Evolutionary conservation across 2,113 vertebrate species (phyloP), one percentile per base, ranked within the genome.

Genomic region (Hucho hucho): DNA sequence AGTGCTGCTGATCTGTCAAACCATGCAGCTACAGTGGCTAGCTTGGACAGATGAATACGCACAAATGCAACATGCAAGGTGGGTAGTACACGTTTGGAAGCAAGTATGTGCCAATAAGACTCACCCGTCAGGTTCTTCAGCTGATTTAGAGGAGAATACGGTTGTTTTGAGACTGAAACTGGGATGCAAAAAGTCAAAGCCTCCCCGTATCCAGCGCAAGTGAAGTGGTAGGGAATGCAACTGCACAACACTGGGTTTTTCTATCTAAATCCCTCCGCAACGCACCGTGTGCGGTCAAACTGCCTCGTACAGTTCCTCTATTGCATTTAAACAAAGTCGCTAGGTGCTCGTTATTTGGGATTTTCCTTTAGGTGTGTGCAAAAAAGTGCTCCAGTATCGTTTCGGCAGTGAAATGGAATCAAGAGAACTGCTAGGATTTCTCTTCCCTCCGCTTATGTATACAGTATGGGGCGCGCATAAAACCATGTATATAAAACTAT

Each of bases 361-460:
- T 58, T 64, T 61, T 47, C 20, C 66, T 70, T 66, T 24, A 25
- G 69, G 53, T 61, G 63, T 70, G 75, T n/a, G 68, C 29, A 49
- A 68, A 67, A 75, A 80, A 85, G 88, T 82, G 72, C 86, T 87
- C 81, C 84, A 84, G 83, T 70, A 75, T 75, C 83, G 82, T 82
- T 82, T 82, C 79, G 89, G 89, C 81, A 64, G 83, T 83, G 87
- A 87, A 75, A 86, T 87, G 72, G 84, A 84, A 87, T 75, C 83
- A 75, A 77, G 86, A 90, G 90, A 87, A 87, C 89, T 83, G 88
- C 83, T 87, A 29, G 37, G 37, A 9, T 90, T 81, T 91, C 92
- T 93, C 91, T 92, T 91, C 93, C 92, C 91, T 91, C 87, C 72
- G 84, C 84, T 81, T 68, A 67, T 88, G 90, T 89, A 87, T 89